These are phyloP conservation scores for Muscicapa comitata DNA, from an alignment of 2,797 vertebrate species.

Conservation along the genomic window DNA sequence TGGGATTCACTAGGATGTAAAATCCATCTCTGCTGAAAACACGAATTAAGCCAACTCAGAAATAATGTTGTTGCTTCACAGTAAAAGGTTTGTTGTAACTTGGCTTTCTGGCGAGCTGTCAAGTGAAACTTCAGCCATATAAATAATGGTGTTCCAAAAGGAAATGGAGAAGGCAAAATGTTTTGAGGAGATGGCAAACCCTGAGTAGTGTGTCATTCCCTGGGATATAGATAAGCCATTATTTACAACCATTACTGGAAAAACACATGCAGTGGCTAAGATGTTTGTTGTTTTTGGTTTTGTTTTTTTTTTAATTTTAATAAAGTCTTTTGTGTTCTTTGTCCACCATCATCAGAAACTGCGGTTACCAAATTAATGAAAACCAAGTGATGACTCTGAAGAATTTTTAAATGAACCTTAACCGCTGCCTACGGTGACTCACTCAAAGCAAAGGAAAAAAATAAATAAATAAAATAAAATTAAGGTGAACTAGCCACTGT, in stretches of 20 bases:
- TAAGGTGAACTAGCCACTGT: constrained; percentile 85
- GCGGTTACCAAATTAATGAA: constrained; percentile 87
- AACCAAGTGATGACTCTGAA: constrained; percentile 80
- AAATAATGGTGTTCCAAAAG: constrained; percentile 42
- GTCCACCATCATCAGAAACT: constrained; percentile 54
- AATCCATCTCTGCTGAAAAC: background rate
- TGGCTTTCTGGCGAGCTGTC: background rate
- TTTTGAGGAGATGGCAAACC: constrained; percentile 24
- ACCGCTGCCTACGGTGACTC: constrained; percentile 82
- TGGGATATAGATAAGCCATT: background rate
- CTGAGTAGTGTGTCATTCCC: background rate
- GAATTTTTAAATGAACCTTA: constrained; percentile 84
- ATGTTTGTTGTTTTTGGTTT: accelerated
- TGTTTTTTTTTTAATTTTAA: background rate
- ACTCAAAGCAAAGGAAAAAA: constrained; percentile 69
- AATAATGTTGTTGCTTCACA: constrained; percentile 9
- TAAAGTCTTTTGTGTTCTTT: constrained; percentile 21
- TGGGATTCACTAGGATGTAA: background rate
- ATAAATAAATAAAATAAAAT: constrained; percentile 70
- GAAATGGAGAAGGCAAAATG: constrained; percentile 8
- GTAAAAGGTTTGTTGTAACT: background rate
- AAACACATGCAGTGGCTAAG: background rate
- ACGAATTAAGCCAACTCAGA: background rate
- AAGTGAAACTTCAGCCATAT: constrained; percentile 32
- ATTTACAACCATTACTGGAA: background rate